These are phyloP conservation scores for Salarias fasciatus DNA, from an alignment of 2,797 vertebrate species.

Conservation along the genomic window DNA sequence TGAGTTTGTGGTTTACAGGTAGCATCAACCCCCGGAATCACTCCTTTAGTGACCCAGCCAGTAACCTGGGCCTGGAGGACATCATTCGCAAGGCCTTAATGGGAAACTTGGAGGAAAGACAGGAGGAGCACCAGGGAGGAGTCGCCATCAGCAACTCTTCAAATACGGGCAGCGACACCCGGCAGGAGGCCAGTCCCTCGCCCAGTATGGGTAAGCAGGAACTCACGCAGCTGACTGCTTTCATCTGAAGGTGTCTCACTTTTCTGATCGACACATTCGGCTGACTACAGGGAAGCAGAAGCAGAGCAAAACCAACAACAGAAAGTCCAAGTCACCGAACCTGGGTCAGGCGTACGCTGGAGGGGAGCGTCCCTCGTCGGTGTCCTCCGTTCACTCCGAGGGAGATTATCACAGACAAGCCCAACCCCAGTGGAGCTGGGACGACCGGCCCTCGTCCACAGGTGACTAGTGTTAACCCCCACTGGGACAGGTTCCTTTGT, in stretches of 20 bases:
- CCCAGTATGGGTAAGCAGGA: conserved; percentile 88
- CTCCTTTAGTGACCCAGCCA: conserved; percentile 96
- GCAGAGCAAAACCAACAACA: conserved; percentile 89
- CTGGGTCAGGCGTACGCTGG: conserved; percentile 90
- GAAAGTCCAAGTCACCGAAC: conserved; percentile 96
- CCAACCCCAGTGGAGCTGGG: conserved; percentile 90
- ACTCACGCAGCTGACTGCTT: no score
- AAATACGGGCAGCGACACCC: conserved; percentile 79
- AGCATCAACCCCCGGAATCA: conserved; percentile 92
- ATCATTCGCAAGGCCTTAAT: conserved; percentile 99
- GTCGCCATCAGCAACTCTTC: conserved; percentile 76
- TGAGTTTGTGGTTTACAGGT: conserved; percentile 76
- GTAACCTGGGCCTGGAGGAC: conserved; percentile 97
- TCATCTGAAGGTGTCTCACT: neutral
- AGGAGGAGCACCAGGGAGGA: conserved; percentile 89
- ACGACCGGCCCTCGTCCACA: conserved; percentile 97
- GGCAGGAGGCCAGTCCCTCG: conserved; percentile 92
- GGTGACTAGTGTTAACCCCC: conserved; percentile 72
- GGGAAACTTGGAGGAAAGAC: conserved; percentile 96
- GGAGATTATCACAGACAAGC: conserved; percentile 97
- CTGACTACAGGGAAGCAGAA: conserved; percentile 90
- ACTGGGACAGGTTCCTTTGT: neutral
- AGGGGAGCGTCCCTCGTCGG: conserved; percentile 93
- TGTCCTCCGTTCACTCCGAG: conserved; percentile 98
- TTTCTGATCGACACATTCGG: neutral